Evolutionary conservation across 23 tunicate species (phyloP).

Genomic region (Botrylloides violaceus): DNA sequence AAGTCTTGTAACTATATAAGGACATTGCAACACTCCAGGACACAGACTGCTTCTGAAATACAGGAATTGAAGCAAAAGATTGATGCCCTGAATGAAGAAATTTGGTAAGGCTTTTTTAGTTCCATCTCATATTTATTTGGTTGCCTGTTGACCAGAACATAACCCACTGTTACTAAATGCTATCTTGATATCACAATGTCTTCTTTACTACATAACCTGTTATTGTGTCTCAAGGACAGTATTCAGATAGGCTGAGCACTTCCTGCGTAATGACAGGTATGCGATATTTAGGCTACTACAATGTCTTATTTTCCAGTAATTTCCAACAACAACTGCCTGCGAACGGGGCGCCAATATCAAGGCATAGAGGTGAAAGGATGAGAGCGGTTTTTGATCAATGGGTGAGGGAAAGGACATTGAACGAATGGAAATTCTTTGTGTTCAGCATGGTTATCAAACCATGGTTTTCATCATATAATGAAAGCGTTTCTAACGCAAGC

Average conservation of each 20-base stretch:
- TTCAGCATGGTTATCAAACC: conserved; percentile 59
- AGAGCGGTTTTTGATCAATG: conserved; percentile 25
- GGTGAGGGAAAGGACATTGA: conserved; percentile 38
- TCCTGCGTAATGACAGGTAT: too few species aligned
- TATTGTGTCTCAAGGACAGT: too few species aligned
- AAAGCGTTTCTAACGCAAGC: conserved; percentile 39
- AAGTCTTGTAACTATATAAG: conserved; percentile 59
- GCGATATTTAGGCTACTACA: too few species aligned
- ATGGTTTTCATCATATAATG: conserved; percentile 67
- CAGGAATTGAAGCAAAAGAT: conserved; percentile 30
- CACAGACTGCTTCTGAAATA: conserved; percentile 39
- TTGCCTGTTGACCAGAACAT: too few species aligned
- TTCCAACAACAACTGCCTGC: conserved; percentile 83
- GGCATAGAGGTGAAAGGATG: conserved; percentile 34
- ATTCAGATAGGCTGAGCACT: too few species aligned
- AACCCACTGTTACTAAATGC: too few species aligned
- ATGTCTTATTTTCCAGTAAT: conserved; percentile 31
- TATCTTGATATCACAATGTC: too few species aligned
- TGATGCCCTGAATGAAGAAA: conserved; percentile 36
- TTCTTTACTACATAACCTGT: too few species aligned
- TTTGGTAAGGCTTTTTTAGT: conserved; percentile 27
- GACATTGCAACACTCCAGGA: conserved; percentile 44
- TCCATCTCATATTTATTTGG: too few species aligned
- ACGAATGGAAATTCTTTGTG: conserved; percentile 76
- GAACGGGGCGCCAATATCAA: conserved; percentile 64